Percentiles rank a stretch among this genome's conserved stretches.
These are phyloP conservation scores for Strix occidentalis DNA, from an alignment of 2,797 vertebrate genomes.

Conservation along the genomic window DNA sequence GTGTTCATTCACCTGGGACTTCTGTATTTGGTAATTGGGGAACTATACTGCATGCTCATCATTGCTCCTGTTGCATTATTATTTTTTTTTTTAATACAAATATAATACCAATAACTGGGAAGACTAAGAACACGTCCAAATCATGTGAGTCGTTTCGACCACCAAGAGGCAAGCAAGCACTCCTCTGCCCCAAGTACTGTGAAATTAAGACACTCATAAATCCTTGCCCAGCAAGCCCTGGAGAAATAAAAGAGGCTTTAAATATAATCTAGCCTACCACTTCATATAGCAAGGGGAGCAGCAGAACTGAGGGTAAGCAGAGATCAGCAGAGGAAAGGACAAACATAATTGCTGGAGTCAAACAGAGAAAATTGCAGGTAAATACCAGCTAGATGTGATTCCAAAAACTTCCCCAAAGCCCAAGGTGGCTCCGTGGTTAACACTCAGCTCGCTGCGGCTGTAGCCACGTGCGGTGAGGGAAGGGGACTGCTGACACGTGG, in stretches of 20 bases:
- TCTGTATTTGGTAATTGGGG: not conserved
- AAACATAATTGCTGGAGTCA: constrained; percentile 51
- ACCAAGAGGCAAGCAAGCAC: not conserved
- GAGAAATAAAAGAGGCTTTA: constrained; percentile 63
- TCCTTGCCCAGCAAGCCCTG: constrained; percentile 35
- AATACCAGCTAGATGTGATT: not conserved
- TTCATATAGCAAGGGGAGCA: not conserved
- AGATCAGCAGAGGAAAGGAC: constrained; percentile 36
- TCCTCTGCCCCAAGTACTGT: not conserved
- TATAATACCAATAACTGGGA: not conserved
- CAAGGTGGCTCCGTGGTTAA: not conserved
- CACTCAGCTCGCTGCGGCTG: not conserved
- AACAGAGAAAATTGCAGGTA: constrained; percentile 50
- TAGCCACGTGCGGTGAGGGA: accelerated
- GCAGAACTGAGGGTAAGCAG: not conserved
- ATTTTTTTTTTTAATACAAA: not conserved
- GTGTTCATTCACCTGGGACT: not conserved
- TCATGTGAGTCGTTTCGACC: not conserved
- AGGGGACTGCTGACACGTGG: not conserved
- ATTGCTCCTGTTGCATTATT: not conserved
- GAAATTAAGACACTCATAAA: constrained; percentile 48
- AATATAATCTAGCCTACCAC: constrained; percentile 18
- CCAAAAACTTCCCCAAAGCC: not conserved
- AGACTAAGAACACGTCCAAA: not conserved
- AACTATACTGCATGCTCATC: not conserved